Base-by-base conservation (phyloP, 2,888 invertebrate species). In the Imbricaverruca yamaguchii region DNA sequence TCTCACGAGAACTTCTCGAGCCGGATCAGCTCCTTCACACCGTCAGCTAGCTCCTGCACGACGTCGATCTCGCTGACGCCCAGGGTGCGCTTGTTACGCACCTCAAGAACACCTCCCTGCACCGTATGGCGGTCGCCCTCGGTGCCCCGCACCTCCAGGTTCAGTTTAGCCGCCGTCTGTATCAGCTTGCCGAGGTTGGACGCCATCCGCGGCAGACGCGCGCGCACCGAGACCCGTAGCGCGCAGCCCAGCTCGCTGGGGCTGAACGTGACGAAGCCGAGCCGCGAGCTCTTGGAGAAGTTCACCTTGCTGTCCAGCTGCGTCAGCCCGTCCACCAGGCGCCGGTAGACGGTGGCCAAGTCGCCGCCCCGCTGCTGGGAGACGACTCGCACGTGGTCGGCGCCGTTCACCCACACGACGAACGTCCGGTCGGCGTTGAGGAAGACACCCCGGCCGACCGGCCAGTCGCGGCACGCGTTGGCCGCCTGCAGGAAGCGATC, bases 1-100 rank as follows among this genome's bases (percentile, higher is more conserved):
- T 39, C 39, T 39, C 39, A 39, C 21, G 74, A 74, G 74, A 74
- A 74, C 90, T 93, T 94, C 90, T 97, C 96, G 88, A 96, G 92
- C 90, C 95, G 95, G 90, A 97, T 97, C 88, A 97, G 92, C 89
- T 96, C 96, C 86, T 92, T 91, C 89, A 97, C 96, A 87, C 97
- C 97, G 87, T 96, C 95, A 90, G 96, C 93, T 94, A 95, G 95
- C 89, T 97, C 96, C 91, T 95, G 95, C 25, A 94, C 93, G 69
- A 92, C 91, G 84, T 92, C 92, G 59, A 91, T 88, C 88, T 96
- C 96, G 6, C 92, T 92, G 57, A 92, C 87, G 69, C 93, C 91
- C 84, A 96, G 88, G 85, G 93, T 92, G 86, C 94, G 94, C 87
- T 93, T 93, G 86, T 95, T 96, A 56, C 92, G 91, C 25, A 95